phyloP scores from a whole-genome alignment of 2,113 vertebrate species.

The Otus sunia region DNA sequence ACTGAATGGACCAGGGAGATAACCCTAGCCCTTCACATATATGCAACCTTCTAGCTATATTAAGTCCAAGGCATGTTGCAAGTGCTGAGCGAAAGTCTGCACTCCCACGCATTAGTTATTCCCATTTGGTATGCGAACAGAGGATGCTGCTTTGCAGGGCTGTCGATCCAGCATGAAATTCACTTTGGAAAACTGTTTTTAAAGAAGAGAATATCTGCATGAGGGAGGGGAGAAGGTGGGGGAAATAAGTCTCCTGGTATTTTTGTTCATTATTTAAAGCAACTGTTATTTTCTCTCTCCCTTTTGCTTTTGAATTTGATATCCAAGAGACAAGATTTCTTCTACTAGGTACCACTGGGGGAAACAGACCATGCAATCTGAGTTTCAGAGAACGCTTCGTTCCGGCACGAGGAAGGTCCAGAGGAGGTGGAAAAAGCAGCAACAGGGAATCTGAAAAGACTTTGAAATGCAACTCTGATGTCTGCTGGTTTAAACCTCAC shows the following conservation, averaged over 20 bases:
- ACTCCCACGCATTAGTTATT: not conserved
- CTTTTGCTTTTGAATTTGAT: constrained; percentile 30
- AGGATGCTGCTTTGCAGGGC: not conserved
- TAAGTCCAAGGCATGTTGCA: not conserved
- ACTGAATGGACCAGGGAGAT: not conserved
- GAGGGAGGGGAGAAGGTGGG: not conserved
- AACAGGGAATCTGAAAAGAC: not conserved
- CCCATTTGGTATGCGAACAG: not conserved
- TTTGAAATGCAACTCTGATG: constrained; percentile 30
- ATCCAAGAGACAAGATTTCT: constrained; percentile 30
- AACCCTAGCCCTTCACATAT: not conserved
- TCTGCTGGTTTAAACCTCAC: not conserved
- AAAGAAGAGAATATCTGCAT: constrained; percentile 24
- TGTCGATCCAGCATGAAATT: constrained; percentile 27
- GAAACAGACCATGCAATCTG: not conserved
- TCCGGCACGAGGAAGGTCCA: constrained; percentile 17
- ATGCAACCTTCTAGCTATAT: not conserved
- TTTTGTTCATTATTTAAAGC: constrained; percentile 56
- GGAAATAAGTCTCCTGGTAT: not conserved
- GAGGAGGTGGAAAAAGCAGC: constrained; percentile 7
- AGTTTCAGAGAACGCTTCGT: constrained; percentile 31
- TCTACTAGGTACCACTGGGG: not conserved
- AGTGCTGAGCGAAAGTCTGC: not conserved
- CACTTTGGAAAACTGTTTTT: constrained; percentile 23
- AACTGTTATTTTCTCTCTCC: constrained; percentile 23